A percentile compares a stretch with the other conserved stretches of the same genome.
These are phyloP conservation scores for Drosophila arawakana DNA, from an alignment of 1,140 invertebrate genomes.

Conservation along the genomic window DNA sequence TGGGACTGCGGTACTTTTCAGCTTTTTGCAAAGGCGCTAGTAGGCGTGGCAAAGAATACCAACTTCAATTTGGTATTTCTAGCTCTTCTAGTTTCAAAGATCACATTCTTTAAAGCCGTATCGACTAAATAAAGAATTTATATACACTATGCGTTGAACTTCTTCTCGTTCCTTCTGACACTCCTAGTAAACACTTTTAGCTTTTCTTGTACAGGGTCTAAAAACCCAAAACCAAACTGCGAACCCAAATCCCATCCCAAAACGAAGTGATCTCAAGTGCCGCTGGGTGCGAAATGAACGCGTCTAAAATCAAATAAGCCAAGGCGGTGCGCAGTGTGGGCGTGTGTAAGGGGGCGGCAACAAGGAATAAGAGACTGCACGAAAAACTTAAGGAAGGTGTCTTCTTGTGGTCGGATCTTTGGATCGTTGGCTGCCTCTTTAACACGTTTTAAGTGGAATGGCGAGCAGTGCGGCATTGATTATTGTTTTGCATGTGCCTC, in stretches of 20 bases:
- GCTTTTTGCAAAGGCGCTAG: no score
- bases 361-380: background rate
- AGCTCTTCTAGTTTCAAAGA: no score
- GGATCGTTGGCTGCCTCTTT: slow-evolving; percentile 63
- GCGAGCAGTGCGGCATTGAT: slow-evolving; percentile 63
- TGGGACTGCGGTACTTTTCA: no score
- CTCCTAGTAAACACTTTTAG: no score
- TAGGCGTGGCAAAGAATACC: no score
- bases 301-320: slow-evolving; percentile 82
- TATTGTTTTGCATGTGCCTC: slow-evolving; percentile 75
- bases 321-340: slow-evolving; percentile 64
- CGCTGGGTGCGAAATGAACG: slow-evolving; percentile 69
- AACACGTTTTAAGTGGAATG: slow-evolving; percentile 81
- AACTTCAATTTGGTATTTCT: no score
- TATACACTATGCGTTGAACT: no score
- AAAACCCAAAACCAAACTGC: slow-evolving; percentile 20
- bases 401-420: slow-evolving; percentile 27
- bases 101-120: no score
- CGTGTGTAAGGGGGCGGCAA: slow-evolving; percentile 39
- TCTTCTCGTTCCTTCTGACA: no score
- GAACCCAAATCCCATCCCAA: slow-evolving; percentile 1
- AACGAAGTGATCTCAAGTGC: slow-evolving; percentile 43
- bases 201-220: background rate
- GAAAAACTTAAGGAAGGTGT: background rate
- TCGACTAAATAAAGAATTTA: no score